A percentile compares a stretch with the other conserved stretches of the same genome.
Conservation (phyloP, 2,797 vertebrate species). For the Sebastes paucispinis region DNA sequence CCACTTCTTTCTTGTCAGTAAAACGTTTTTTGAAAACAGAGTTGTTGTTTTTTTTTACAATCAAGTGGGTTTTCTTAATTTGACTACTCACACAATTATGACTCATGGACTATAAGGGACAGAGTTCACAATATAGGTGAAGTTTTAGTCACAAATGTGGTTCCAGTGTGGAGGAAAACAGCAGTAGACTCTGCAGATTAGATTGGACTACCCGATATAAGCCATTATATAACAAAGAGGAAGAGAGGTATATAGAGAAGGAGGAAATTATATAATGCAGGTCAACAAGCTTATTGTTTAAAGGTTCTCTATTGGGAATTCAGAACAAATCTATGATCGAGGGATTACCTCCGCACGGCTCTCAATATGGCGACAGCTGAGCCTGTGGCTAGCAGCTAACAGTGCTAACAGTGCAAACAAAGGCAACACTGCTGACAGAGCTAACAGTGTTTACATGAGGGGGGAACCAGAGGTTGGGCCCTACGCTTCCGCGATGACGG, state of each 20-base stretch:
- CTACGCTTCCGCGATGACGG: no score
- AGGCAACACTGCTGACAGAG: no score
- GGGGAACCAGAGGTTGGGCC: no score
- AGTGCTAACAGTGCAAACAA: no score
- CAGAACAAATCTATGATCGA: neutral
- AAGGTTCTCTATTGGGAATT: neutral
- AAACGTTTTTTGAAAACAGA: no score
- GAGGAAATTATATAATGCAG: neutral
- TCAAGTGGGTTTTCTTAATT: neutral
- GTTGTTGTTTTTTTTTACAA: neutral
- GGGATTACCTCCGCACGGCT: neutral
- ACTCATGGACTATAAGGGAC: neutral
- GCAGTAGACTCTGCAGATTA: neutral
- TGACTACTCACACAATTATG: neutral
- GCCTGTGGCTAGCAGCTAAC: fast-evolving
- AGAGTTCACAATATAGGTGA: neutral
- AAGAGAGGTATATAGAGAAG: neutral
- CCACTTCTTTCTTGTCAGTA: neutral
- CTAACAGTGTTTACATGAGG: no score
- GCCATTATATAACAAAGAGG: neutral
- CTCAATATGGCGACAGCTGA: no score
- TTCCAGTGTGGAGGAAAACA: neutral
- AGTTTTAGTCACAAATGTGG: neutral
- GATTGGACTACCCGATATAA: no score
- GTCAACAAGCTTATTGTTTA: neutral